phyloP scores from a whole-genome alignment of 2,888 invertebrate species.

The Masnerella sp. region DNA sequence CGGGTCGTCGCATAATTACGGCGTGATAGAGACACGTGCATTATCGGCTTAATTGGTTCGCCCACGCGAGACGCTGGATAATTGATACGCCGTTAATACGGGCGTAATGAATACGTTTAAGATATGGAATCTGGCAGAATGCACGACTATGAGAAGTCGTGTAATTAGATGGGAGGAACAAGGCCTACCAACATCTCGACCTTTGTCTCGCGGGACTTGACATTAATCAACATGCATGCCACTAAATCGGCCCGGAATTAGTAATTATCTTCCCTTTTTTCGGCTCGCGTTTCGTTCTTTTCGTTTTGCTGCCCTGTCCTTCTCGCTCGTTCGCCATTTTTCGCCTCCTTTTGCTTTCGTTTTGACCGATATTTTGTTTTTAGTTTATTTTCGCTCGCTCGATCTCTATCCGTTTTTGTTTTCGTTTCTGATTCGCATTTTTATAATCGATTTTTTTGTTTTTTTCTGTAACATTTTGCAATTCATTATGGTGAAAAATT shows the following conservation, averaged over 20 bases:
- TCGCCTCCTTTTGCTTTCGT: too few species aligned
- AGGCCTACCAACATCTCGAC: slow-evolving; percentile 31
- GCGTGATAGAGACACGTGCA: slow-evolving; percentile 55
- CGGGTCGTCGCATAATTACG: slow-evolving; percentile 49
- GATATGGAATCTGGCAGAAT: slow-evolving; percentile 64
- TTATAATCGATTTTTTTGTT: too few species aligned
- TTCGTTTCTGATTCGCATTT: too few species aligned
- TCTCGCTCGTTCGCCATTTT: too few species aligned
- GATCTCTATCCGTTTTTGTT: too few species aligned
- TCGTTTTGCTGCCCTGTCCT: too few species aligned
- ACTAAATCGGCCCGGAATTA: slow-evolving; percentile 23
- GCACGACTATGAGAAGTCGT: slow-evolving; percentile 51
- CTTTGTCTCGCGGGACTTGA: slow-evolving; percentile 36
- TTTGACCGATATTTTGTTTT: too few species aligned
- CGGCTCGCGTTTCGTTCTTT: not conserved
- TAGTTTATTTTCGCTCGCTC: too few species aligned
- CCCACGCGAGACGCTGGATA: slow-evolving; percentile 57
- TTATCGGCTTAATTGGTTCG: slow-evolving; percentile 61
- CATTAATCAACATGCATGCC: slow-evolving; percentile 32
- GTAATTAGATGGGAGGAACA: slow-evolving; percentile 63
- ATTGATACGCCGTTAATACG: slow-evolving; percentile 60
- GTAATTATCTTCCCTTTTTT: slow-evolving; percentile 2
- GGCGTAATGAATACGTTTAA: slow-evolving; percentile 64
- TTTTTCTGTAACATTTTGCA: too few species aligned
- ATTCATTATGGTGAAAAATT: too few species aligned